Conservation (phyloP, 2,888 invertebrate species). For the Scaeva pyrastri region DNA sequence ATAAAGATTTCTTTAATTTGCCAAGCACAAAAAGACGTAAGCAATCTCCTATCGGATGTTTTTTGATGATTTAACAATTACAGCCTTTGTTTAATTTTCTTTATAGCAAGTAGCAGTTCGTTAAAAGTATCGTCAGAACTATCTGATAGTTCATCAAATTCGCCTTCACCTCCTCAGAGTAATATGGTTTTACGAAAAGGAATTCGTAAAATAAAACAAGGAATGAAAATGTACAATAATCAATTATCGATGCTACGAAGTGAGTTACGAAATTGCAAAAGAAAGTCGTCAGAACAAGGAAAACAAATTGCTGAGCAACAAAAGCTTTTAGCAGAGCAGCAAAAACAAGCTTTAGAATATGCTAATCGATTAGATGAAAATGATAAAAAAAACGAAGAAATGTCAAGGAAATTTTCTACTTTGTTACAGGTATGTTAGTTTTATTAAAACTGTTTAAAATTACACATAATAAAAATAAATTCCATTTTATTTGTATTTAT, state of each 20-base stretch:
- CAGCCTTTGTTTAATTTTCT: slow-evolving; percentile 75
- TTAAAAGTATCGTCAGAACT: slow-evolving; percentile 82
- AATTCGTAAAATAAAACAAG: slow-evolving; percentile 94
- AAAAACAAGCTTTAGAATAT: slow-evolving; percentile 91
- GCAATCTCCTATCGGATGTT: slow-evolving; percentile 44
- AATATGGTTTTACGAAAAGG: slow-evolving; percentile 94
- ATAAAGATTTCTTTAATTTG: slow-evolving; percentile 91
- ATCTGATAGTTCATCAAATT: slow-evolving; percentile 82
- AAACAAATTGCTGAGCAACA: slow-evolving; percentile 92
- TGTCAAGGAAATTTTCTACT: slow-evolving; percentile 94
- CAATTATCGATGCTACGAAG: slow-evolving; percentile 91
- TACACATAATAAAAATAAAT: too few relatives aligned
- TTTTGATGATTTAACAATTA: slow-evolving; percentile 19
- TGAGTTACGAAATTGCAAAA: slow-evolving; percentile 91
- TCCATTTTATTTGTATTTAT: too few relatives aligned
- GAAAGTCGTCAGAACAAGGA: slow-evolving; percentile 93
- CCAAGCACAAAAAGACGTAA: slow-evolving; percentile 83
- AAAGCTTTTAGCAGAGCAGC: slow-evolving; percentile 89
- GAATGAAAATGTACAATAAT: slow-evolving; percentile 94
- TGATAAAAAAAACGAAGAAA: slow-evolving; percentile 95
- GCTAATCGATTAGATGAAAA: slow-evolving; percentile 94
- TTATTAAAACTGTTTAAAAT: not conserved
- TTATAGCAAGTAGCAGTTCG: slow-evolving; percentile 79
- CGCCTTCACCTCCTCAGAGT: slow-evolving; percentile 90
- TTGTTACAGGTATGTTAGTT: slow-evolving; percentile 87